Evolutionary conservation across 2,113 vertebrate species (phyloP), one percentile per base, ranked within the genome.

Genomic region (Nesogale talazaci): DNA sequence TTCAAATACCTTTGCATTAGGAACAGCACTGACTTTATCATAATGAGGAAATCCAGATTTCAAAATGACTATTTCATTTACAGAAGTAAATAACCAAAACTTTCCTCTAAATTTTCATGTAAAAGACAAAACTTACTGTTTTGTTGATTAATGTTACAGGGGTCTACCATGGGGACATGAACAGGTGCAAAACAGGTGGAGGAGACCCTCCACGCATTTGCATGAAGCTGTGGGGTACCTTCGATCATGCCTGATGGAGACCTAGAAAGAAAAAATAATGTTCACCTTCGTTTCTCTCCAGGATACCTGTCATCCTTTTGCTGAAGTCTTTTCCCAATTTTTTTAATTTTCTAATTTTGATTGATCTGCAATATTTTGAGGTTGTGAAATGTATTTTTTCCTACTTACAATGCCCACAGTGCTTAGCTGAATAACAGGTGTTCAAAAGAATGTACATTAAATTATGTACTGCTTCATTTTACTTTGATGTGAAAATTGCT

Each of bases 231-330:
- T 56, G 99, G 99, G 0, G 99, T 99, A 22, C 99, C 99, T 98
- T 99, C 99, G 93, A 99, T 99, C 99, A 99, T 99, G 69, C 99
- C 99, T 74, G 99, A 98, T 67, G 99, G 99, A 96, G 99, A 99
- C 59, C 99, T 99, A 93, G 42, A 96, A 94, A 92, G 34, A 38
- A 95, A 92, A 90, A 75, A 4, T 69, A 86, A 46, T 46, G 17
- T n/a, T 38, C 38, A 42, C 10, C 31, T 65, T 52, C 75, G 11
- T 61, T 25, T 38, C 17, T 75, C 23, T 52, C 40, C 6, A 25
- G 63, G 23, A 40, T 63, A 84, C 40, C 19, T 82, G 63, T 70
- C 4, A 90, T 72, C 86, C 27, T 29, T 52, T 52, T 52, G 46
- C 14, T 6, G 52, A 12, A 74, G 9, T 67, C 65, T 57, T 57